phyloP scores from a whole-genome alignment of 2,797 vertebrate genomes.

The Thripadectes ignobilis region DNA sequence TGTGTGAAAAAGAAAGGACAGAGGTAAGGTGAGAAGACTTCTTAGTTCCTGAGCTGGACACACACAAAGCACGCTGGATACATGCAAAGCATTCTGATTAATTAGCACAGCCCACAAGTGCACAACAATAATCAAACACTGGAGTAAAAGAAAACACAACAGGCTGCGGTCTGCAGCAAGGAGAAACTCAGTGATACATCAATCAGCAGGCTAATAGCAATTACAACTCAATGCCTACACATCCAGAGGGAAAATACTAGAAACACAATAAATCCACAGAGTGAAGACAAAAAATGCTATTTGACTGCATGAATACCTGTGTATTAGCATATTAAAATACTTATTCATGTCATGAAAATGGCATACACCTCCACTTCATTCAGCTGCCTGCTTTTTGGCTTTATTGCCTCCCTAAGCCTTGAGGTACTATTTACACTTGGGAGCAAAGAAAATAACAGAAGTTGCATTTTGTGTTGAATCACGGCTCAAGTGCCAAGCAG shows the following conservation, averaged over 20 bases:
- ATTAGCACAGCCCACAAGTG: not conserved
- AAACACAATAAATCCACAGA: not conserved
- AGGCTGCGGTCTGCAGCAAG: not conserved
- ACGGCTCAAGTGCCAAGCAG: not conserved
- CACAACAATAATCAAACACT: not conserved
- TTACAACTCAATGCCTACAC: not conserved
- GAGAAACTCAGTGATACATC: not conserved
- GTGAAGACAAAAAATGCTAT: not conserved
- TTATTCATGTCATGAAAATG: not conserved
- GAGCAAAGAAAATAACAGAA: not conserved
- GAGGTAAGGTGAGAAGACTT: not conserved
- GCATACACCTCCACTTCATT: not conserved
- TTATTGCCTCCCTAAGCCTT: not conserved
- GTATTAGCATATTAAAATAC: slow-evolving; percentile 17
- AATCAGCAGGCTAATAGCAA: not conserved
- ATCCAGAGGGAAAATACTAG: not conserved
- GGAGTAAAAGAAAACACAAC: not conserved
- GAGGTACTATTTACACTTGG: not conserved
- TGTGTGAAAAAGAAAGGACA: slow-evolving; percentile 23
- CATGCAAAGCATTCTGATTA: not conserved
- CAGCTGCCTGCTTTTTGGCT: not conserved
- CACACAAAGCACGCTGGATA: not conserved
- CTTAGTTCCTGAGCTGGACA: not conserved
- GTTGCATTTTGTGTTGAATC: not conserved
- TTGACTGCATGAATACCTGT: not conserved